Evolutionary conservation across 2,888 invertebrate genomes (phyloP), one percentile per base, ranked within the genome.

Genomic region (Carabus problematicus): DNA sequence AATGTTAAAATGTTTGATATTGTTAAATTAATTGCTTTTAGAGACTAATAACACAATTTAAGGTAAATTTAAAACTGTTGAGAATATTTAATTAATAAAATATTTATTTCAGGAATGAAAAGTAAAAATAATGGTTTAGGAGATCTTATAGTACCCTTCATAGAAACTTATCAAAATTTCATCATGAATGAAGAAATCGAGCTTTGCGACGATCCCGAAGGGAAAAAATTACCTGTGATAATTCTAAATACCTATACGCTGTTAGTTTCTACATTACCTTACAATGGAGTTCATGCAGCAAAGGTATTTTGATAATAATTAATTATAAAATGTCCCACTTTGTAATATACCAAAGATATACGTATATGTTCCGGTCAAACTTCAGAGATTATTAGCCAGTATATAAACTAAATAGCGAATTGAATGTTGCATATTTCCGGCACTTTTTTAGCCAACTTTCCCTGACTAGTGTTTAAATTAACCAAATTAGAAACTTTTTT

Each of bases 111-210:
- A 76, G 75, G 71, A 16, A 71, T 70, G 39, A 70, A 70, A 64
- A 70, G 72, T 41, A 72, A 70, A 52, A 72, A 71, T 14, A 72
- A 73, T 58, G 72, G 75, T 54, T 52, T 77, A 8, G 68, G 70
- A 40, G 71, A 70, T 9, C 67, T 73, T 58, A 71, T 79, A 42
- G 70, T 61, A 16, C 71, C 73, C 40, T 72, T 81, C 59, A 70
- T 81, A 29, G 74, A 79, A 72, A 73, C 73, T 7, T 80, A 78
- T 71, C 74, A 82, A 72, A 75, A 77, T 55, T 73, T 81, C 40
- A 78, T 81, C 59, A 78, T 79, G 72, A 73, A 74, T 43, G 76
- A 78, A 52, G 78, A 79, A 43, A 75, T 77, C 59, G 76, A 77
- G n/a, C 76, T 76, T 54, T 66, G 74, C n/a, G 77, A 76, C 18